Conservation (phyloP, 2,113 vertebrate species). For the Perognathus longimembris region DNA sequence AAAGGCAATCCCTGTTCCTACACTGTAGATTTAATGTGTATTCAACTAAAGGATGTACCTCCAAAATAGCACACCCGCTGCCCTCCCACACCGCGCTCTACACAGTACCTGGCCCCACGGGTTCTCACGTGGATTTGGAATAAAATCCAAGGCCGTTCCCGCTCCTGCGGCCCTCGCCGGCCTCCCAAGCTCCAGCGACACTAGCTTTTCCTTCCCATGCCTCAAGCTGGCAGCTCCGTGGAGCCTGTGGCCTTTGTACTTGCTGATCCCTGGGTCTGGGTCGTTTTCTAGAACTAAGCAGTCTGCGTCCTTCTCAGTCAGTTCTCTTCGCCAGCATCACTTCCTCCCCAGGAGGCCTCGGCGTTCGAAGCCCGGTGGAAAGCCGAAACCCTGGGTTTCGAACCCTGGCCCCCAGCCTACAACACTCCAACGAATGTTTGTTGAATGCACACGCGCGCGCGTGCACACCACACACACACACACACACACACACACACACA, state of each 20-base stretch:
- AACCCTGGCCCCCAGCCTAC: neutral
- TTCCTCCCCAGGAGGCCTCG: neutral
- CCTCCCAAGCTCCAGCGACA: neutral
- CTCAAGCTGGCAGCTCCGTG: neutral
- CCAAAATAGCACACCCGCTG: neutral
- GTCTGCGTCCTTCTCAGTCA: neutral
- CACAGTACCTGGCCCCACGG: neutral
- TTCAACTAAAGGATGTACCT: slow-evolving; percentile 9
- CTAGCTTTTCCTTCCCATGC: neutral
- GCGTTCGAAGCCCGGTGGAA: neutral
- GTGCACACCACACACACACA: too few relatives aligned
- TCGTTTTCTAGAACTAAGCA: neutral
- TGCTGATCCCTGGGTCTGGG: neutral
- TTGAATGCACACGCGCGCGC: neutral
- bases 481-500: too few relatives aligned
- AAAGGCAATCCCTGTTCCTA: neutral
- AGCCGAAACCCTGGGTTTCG: neutral
- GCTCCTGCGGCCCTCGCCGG: neutral
- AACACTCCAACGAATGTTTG: neutral
- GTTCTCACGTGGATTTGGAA: neutral
- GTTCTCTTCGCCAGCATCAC: neutral
- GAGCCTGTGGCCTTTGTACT: neutral
- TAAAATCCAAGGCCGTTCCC: neutral
- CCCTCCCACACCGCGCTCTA: neutral
- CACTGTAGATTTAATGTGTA: neutral